Base-by-base conservation (phyloP, 1,140 invertebrate genomes). In the Radopholus similis region DNA sequence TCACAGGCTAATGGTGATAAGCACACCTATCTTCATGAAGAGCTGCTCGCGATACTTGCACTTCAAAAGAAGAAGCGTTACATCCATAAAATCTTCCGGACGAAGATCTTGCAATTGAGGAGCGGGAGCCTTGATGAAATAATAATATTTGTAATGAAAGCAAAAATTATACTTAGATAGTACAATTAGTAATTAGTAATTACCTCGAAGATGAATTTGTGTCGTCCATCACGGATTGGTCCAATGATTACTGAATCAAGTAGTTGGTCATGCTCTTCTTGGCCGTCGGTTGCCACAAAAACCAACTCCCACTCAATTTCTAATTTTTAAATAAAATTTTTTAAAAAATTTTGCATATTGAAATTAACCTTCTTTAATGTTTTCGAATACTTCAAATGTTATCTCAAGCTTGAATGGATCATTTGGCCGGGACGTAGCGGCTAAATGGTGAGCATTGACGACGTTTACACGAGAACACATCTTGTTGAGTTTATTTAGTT, bases 181-280 rank as follows among this genome's bases (percentile, higher is more conserved):
- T 15, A 75, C 28, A 9, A 32, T 30, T 13, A 74, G 53, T 1
- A 68, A 71, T n/a, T 42, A 53, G 18, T 35, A 54, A 13, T 76
- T 80, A 90, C 90, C 87, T 93, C 90, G 85, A 96, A 95, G 1
- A 95, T 90, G 87, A 96, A 96, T 90, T 93, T 95, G 85, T 96
- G 93, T 78, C 90, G 88, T 28, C 95, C 95, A 83, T 96, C 93
- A 0, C 94, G 93, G 64, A 98, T 92, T 0, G 95, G 95, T 0
- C 95, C 95, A 18, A 99, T 95, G 82, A 95, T 93, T 64, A 93
- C 90, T 2, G 93, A 95, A 82, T 99, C 95, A 15, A 88, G 74
- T 2, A 83, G 78, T 70, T 87, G 93, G 88, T 99, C 95, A 82
- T 72, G 66, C 40, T 70, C 68, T 71, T 95, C 90, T 70, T 95